Evolutionary conservation across 2,888 invertebrate genomes (phyloP).

Genomic region (Hofmannophila pseudospretella): DNA sequence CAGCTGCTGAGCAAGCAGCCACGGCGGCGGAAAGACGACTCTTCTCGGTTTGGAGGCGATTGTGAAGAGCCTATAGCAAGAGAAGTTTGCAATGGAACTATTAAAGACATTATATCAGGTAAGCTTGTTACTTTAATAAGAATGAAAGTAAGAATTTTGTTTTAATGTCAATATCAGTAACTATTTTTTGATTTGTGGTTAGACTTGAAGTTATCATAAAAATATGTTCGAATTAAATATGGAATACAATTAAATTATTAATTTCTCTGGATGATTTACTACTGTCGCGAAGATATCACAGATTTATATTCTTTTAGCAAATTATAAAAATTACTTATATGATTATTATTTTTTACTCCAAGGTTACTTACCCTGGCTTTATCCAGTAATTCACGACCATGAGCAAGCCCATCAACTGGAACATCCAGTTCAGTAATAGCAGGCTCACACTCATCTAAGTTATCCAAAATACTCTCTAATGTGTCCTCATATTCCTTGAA

Average conservation of each 20-base stretch:
- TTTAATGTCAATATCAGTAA: too few species aligned
- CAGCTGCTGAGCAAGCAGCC: conserved; percentile 95
- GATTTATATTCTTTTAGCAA: too few species aligned
- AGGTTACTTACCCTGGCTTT: conserved; percentile 84
- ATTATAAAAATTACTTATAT: too few species aligned
- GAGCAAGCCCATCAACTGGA: conserved; percentile 84
- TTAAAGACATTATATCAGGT: background rate
- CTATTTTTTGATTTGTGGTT: too few species aligned
- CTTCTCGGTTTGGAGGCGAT: conserved; percentile 93
- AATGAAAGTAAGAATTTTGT: too few species aligned
- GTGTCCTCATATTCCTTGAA: conserved; percentile 96
- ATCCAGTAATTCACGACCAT: conserved; percentile 84
- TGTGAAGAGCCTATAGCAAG: conserved; percentile 80
- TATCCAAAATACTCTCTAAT: conserved; percentile 88
- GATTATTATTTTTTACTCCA: too few species aligned
- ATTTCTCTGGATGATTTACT: too few species aligned
- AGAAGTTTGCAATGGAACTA: background rate
- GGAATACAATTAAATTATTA: too few species aligned
- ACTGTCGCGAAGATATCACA: too few species aligned
- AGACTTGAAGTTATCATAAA: too few species aligned
- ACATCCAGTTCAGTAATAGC: conserved; percentile 86
- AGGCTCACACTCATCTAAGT: conserved; percentile 88
- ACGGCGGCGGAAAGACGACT: conserved; percentile 90
- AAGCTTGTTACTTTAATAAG: too few species aligned
- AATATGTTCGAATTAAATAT: too few species aligned